Evolutionary conservation across 2,888 invertebrate species (phyloP).

Genomic region (Drosophila dives): DNA sequence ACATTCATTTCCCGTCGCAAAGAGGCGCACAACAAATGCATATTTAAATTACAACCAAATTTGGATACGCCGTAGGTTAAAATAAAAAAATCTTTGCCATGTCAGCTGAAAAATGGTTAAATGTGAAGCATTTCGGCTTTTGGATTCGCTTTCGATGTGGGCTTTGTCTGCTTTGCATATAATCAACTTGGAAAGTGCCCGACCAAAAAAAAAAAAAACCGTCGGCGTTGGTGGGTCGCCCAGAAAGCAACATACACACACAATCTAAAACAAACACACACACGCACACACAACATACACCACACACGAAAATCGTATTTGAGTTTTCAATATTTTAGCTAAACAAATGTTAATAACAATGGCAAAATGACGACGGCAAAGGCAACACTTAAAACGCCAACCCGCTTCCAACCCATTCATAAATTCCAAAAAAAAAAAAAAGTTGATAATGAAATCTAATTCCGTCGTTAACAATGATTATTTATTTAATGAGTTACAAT

Average conservation of each 20-base stretch:
- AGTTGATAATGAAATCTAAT: conserved; percentile 11
- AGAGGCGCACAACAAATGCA: conserved; percentile 58
- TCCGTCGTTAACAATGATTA: neutral
- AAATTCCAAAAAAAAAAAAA: neutral
- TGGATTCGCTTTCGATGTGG: conserved; percentile 35
- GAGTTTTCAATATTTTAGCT: conserved; percentile 52
- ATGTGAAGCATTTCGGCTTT: conserved; percentile 45
- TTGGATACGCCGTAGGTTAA: conserved; percentile 55
- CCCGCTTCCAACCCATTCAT: conserved; percentile 62
- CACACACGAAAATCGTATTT: conserved; percentile 47
- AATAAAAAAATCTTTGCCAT: conserved; percentile 44
- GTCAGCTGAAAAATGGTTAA: conserved; percentile 55
- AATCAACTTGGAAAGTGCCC: conserved; percentile 52
- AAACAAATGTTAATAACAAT: conserved; percentile 65
- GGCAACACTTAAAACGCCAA: conserved; percentile 51
- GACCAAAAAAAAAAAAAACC: conserved; percentile 8
- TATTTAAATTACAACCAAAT: conserved; percentile 66
- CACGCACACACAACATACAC: neutral
- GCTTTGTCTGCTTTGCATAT: conserved; percentile 66
- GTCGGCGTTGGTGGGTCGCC: conserved; percentile 53
- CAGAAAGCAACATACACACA: conserved; percentile 21
- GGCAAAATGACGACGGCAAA: conserved; percentile 40
- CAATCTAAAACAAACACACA: conserved; percentile 19
- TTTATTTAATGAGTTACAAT: conserved; percentile 4
- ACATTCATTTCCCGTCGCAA: conserved; percentile 10